These are phyloP conservation scores for Serinus canaria DNA, from an alignment of 2,113 vertebrate species.

Conservation along the genomic window DNA sequence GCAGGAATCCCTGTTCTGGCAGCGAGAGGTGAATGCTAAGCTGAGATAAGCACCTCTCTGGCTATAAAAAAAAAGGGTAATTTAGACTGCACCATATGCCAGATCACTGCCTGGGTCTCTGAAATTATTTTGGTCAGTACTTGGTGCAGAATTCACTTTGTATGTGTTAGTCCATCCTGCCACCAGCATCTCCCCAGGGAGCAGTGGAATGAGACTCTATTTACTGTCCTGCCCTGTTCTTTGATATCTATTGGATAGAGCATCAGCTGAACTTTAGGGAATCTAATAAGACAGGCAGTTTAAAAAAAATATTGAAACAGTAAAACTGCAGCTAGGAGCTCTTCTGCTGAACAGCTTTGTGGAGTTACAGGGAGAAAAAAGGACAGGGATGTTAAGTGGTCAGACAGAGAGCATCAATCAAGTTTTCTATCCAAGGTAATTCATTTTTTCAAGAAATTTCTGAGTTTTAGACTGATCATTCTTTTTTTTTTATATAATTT, in stretches of 20 bases:
- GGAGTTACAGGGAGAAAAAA: neutral
- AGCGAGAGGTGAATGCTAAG: neutral
- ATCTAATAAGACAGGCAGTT: neutral
- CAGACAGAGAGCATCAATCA: neutral
- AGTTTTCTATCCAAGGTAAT: neutral
- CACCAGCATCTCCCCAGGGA: neutral
- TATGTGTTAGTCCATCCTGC: neutral
- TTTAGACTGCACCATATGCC: fast-evolving
- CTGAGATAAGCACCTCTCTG: neutral
- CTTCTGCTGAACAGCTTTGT: neutral
- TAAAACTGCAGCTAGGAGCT: neutral
- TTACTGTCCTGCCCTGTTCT: neutral
- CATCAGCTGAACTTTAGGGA: neutral
- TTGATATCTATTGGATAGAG: neutral
- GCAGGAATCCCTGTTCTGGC: fast-evolving
- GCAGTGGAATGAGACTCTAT: neutral
- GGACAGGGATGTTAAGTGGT: neutral
- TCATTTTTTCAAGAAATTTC: neutral
- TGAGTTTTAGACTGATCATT: neutral
- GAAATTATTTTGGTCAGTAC: neutral
- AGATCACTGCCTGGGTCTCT: neutral
- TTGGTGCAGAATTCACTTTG: neutral
- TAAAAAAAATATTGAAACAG: neutral
- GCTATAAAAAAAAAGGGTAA: too few relatives aligned
- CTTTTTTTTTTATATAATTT: neutral